Conservation (phyloP, 1,140 invertebrate genomes). For the Ruditapes philippinarum region DNA sequence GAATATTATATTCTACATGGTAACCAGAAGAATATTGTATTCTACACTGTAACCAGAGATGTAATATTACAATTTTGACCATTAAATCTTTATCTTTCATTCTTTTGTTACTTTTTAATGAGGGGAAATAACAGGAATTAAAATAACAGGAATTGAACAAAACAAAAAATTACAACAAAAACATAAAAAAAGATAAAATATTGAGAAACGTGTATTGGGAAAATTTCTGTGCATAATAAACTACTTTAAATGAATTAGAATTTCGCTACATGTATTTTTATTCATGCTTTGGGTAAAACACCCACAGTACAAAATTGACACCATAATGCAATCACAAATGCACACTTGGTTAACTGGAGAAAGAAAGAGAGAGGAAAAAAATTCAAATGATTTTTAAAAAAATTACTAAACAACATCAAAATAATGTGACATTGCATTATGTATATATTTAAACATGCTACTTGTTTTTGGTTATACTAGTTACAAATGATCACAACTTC, state of each 20-base stretch:
- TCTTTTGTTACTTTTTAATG: too few species aligned
- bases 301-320: background rate
- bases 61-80: too few species aligned
- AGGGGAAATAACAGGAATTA: background rate
- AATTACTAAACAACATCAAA: background rate
- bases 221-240: too few species aligned
- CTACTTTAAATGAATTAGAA: too few species aligned
- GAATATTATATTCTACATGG: too few species aligned
- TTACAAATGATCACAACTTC: background rate
- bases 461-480: background rate
- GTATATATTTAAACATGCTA: slow-evolving; percentile 1
- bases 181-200: background rate
- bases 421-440: background rate
- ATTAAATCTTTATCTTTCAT: too few species aligned
- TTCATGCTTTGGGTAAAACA: background rate
- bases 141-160: background rate
- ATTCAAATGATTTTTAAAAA: background rate
- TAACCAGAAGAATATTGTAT: too few species aligned
- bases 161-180: background rate
- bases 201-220: background rate
- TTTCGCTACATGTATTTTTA: too few species aligned
- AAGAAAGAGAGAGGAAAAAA: background rate
- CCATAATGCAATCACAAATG: slow-evolving; percentile 22
- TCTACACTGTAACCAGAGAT: too few species aligned
- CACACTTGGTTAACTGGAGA: background rate